These are phyloP conservation scores for Papilio polyxenes DNA, from an alignment of 1,140 invertebrate genomes.

Conservation along the genomic window DNA sequence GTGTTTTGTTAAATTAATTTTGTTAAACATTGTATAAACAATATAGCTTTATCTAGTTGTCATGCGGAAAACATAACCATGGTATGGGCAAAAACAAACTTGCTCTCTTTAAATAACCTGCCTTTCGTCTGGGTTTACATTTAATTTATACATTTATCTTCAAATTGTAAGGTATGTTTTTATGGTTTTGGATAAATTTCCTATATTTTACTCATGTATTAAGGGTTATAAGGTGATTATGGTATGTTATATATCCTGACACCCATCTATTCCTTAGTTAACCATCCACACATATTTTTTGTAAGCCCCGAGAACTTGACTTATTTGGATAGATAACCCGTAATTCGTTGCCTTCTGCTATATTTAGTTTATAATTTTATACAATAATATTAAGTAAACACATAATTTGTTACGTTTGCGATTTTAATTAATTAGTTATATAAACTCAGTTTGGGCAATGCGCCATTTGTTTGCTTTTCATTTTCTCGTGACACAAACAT, in stretches of 20 bases:
- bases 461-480: no score
- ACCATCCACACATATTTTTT: background rate
- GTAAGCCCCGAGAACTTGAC: no score
- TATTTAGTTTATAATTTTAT: no score
- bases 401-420: no score
- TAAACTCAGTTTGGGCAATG: no score
- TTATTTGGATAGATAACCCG: no score
- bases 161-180: background rate
- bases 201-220: background rate
- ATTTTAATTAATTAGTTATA: no score
- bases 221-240: background rate
- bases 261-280: background rate
- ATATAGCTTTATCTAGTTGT: background rate
- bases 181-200: background rate
- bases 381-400: no score
- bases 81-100: background rate
- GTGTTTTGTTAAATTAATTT: background rate
- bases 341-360: no score
- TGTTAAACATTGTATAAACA: background rate
- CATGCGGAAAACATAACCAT: background rate
- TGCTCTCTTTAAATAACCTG: background rate
- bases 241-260: background rate
- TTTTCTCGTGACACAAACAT: no score
- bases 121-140: background rate
- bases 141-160: background rate